phyloP scores from a whole-genome alignment of 1,140 invertebrate species.

The Drosophila ficusphila region DNA sequence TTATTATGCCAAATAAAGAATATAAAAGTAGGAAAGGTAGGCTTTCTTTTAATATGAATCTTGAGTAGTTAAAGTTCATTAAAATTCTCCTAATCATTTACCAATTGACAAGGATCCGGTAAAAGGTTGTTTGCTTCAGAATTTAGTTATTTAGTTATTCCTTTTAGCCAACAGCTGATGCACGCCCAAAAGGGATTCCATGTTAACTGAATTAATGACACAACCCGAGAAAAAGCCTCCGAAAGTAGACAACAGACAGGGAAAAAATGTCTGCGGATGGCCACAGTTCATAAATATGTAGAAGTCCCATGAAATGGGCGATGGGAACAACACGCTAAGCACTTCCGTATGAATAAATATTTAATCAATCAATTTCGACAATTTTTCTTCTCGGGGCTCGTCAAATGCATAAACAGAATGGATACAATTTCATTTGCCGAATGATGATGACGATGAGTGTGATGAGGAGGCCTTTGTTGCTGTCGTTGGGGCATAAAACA shows the following conservation, averaged over 20 bases:
- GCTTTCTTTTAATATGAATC: no score
- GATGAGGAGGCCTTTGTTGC: conserved; percentile 31
- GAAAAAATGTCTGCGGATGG: neutral
- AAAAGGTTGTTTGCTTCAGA: neutral
- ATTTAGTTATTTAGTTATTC: neutral
- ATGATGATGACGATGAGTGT: conserved; percentile 29
- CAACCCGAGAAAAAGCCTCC: conserved; percentile 14
- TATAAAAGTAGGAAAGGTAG: no score
- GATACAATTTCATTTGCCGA: conserved; percentile 57
- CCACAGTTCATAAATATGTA: conserved; percentile 54
- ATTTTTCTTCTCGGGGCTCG: conserved; percentile 58
- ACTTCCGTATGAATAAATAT: conserved; percentile 79
- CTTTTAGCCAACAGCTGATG: conserved; percentile 1
- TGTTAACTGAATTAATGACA: conserved; percentile 55
- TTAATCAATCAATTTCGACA: conserved; percentile 79
- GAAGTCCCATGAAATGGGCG: neutral
- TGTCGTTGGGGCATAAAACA: conserved; percentile 66
- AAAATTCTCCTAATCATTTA: neutral
- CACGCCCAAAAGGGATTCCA: conserved; percentile 21
- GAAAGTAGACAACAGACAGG: conserved; percentile 23
- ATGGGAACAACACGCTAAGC: conserved; percentile 48
- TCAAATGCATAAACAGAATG: conserved; percentile 61
- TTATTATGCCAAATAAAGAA: neutral
- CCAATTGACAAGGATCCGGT: neutral
- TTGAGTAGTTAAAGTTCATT: neutral